Evolutionary conservation across 2,888 invertebrate genomes (phyloP).

Genomic region (Pinctada fucata): DNA sequence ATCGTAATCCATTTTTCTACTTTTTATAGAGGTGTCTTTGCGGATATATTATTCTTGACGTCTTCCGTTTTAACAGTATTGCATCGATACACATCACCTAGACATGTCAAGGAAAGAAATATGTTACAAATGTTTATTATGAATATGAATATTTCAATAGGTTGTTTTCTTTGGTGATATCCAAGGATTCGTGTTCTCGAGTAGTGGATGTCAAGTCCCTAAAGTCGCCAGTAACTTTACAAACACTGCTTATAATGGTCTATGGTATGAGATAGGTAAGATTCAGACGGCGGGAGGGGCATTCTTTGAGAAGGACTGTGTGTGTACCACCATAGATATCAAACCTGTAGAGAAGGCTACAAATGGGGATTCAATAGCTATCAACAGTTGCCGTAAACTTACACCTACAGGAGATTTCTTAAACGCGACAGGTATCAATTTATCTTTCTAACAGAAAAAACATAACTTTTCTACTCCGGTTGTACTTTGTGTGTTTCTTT

Average conservation of each 20-base stretch:
- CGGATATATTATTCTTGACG: too few relatives aligned
- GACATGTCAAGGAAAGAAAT: too few relatives aligned
- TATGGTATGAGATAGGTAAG: conserved; percentile 67
- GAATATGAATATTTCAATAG: too few relatives aligned
- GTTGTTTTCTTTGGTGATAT: background rate
- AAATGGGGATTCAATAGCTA: conserved; percentile 55
- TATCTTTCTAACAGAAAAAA: background rate
- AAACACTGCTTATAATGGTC: conserved; percentile 51
- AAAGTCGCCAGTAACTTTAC: conserved; percentile 52
- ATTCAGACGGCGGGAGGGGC: conserved; percentile 64
- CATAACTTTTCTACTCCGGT: too few relatives aligned
- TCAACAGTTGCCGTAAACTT: conserved; percentile 60
- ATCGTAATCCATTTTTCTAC: too few relatives aligned
- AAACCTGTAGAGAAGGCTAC: conserved; percentile 44
- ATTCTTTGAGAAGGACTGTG: conserved; percentile 62
- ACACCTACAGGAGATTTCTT: conserved; percentile 53
- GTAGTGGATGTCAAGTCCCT: conserved; percentile 46
- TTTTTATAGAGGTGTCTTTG: too few relatives aligned
- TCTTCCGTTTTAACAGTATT: too few relatives aligned
- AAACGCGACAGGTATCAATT: conserved; percentile 57
- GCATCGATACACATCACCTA: too few relatives aligned
- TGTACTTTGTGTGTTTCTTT: too few relatives aligned
- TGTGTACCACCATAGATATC: conserved; percentile 63
- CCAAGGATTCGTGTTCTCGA: conserved; percentile 17
- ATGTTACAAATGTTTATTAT: too few relatives aligned